Evolutionary conservation across 1,140 invertebrate genomes (phyloP).

Genomic region (Elymnias hypermnestra): DNA sequence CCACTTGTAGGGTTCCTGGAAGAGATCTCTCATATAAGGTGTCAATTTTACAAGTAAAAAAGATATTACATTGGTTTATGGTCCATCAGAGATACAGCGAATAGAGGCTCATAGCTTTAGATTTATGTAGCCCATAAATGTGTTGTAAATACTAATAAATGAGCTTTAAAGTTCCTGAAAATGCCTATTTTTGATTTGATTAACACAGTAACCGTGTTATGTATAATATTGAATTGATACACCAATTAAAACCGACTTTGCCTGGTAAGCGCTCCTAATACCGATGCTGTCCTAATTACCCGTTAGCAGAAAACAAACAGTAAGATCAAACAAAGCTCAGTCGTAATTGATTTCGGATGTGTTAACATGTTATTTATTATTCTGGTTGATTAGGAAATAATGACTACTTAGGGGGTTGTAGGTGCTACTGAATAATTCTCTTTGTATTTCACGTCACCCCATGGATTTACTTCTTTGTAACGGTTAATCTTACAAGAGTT

Average conservation of each 20-base stretch:
- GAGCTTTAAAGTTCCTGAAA: no score
- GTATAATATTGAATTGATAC: no score
- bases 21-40: no score
- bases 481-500: not conserved
- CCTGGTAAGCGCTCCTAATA: not conserved
- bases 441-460: constrained; percentile 19
- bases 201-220: no score
- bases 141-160: no score
- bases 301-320: constrained; percentile 3
- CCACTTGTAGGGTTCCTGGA: no score
- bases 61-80: no score
- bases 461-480: not conserved
- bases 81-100: no score
- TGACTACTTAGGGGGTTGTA: constrained; percentile 4
- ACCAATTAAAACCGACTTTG: not conserved
- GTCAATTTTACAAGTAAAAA: no score
- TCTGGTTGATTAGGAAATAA: constrained; percentile 27
- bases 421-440: constrained; percentile 37
- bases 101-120: no score
- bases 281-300: constrained; percentile 13
- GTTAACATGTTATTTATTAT: constrained; percentile 26
- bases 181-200: no score
- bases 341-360: constrained; percentile 19
- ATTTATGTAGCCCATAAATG: no score
- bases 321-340: constrained; percentile 20